Percentiles rank a stretch among this genome's conserved stretches.
phyloP scores from a whole-genome alignment of 2,888 invertebrate genomes.

The Mycalesis mineus region DNA sequence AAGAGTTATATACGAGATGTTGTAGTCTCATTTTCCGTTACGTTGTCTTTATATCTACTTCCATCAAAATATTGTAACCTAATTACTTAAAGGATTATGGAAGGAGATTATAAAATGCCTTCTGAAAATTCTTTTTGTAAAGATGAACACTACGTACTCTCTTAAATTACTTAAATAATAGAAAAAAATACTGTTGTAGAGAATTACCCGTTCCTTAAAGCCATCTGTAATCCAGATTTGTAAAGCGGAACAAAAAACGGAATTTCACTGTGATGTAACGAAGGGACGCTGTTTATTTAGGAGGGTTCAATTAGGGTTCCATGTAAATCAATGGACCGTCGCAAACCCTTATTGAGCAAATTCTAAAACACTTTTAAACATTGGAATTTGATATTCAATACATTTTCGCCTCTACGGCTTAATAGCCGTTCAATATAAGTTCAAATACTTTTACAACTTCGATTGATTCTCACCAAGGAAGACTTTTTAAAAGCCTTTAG shows the following conservation, averaged over 20 bases:
- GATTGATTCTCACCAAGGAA: constrained; percentile 14
- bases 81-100: neutral
- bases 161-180: neutral
- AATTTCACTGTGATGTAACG: constrained; percentile 23
- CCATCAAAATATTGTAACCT: neutral
- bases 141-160: too few relatives aligned
- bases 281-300: constrained; percentile 1
- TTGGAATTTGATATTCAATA: neutral
- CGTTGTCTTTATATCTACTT: too few relatives aligned
- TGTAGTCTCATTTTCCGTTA: too few relatives aligned
- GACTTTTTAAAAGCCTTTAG: neutral
- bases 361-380: neutral
- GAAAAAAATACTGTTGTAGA: neutral
- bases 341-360: neutral
- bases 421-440: neutral
- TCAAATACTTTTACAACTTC: constrained; percentile 14
- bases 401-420: neutral
- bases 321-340: neutral
- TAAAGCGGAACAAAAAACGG: constrained; percentile 62
- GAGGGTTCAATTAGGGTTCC: constrained; percentile 1
- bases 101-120: too few relatives aligned
- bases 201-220: constrained; percentile 62
- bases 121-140: neutral
- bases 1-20: too few relatives aligned
- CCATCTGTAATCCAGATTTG: constrained; percentile 71